Evolutionary conservation across 2,113 vertebrate species (phyloP), one percentile per base, ranked within the genome.

Genomic region (Speoplatyrhinus poulsoni): DNA sequence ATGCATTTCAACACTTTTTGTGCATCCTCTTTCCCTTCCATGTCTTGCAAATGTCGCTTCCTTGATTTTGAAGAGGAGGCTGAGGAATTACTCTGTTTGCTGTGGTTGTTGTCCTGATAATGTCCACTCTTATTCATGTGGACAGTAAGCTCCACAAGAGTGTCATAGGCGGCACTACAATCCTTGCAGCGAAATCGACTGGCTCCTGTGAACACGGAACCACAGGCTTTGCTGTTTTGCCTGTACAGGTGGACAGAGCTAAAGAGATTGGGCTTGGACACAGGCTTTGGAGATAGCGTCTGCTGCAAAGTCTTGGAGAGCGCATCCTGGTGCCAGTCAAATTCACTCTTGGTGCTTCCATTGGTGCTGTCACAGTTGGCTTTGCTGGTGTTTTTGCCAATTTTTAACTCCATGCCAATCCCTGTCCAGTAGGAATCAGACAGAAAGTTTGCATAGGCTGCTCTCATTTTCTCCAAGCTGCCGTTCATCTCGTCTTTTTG

Each of bases 81-180:
- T 0, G 95, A 94, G 64, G 95, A 93, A 19, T 95, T 92, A 70
- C 94, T 94, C 84, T 95, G 95, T 69, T 95, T 98, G 79, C 92
- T 90, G 88, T 95, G 95, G 94, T 99, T 99, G 90, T 99, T 95
- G 59, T 99, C 98, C 89, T 98, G 95, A 68, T 99, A 99, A 90
- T 99, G 98, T 16, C 98, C 98, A 0, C 94, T 97, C 74, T 98
- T 98, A 3, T 95, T 99, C 98, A 99, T 99, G 84, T 99, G 98
- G 19, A 99, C 95, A 0, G 98, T 99, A 54, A 99, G 80, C 62
- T 99, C 97, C 1, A 99, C 98, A 33, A 99, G n/a, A 0, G 96
- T 98, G 91, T 99, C 97, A 0, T 99, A 99, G 66, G 98, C 98
- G 0, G 96, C 96, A 0, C 97, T 99, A 87, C 98, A 99, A 64